phyloP scores from a whole-genome alignment of 1,140 invertebrate genomes.

The Drosophila guanche region DNA sequence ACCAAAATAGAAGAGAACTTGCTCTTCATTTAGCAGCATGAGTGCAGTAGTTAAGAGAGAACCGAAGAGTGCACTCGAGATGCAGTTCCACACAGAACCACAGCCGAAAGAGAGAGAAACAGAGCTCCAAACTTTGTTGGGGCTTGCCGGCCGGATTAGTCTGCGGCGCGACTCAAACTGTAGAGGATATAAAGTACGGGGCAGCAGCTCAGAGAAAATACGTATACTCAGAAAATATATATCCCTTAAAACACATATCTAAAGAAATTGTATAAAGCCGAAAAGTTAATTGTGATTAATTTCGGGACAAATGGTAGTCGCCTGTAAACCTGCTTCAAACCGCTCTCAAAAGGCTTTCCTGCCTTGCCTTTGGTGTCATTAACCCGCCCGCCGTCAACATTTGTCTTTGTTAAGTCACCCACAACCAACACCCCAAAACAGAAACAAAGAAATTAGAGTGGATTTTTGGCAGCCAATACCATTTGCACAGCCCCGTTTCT shows the following conservation, averaged over 20 bases:
- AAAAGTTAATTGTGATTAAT: conserved; percentile 13
- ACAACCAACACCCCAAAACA: conserved; percentile 3
- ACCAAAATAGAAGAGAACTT: conserved; percentile 6
- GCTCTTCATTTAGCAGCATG: conserved; percentile 23
- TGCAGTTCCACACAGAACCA: conserved; percentile 29
- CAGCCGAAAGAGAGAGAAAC: conserved; percentile 31
- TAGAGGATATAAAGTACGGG: conserved; percentile 37
- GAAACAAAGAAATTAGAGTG: conserved; percentile 24
- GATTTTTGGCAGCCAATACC: conserved; percentile 10
- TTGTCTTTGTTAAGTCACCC: conserved; percentile 21
- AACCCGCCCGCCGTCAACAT: conserved; percentile 26
- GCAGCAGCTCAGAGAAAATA: conserved; percentile 10
- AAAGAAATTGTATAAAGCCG: conserved; percentile 4
- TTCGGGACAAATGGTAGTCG: conserved; percentile 9
- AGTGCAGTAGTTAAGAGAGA: conserved; percentile 55
- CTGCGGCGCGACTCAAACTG: conserved; percentile 69
- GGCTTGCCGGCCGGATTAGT: conserved; percentile 66
- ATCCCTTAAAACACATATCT: conserved; percentile 37
- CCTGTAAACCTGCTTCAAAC: too few relatives aligned
- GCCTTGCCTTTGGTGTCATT: conserved; percentile 37
- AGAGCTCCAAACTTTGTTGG: conserved; percentile 44
- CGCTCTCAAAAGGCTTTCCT: not conserved
- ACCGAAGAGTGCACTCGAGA: conserved; percentile 16
- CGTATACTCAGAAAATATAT: conserved; percentile 32
- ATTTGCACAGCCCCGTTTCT: too few relatives aligned